These are phyloP conservation scores for Sorex araneus DNA, from an alignment of 2,113 vertebrate genomes.

Conservation along the genomic window DNA sequence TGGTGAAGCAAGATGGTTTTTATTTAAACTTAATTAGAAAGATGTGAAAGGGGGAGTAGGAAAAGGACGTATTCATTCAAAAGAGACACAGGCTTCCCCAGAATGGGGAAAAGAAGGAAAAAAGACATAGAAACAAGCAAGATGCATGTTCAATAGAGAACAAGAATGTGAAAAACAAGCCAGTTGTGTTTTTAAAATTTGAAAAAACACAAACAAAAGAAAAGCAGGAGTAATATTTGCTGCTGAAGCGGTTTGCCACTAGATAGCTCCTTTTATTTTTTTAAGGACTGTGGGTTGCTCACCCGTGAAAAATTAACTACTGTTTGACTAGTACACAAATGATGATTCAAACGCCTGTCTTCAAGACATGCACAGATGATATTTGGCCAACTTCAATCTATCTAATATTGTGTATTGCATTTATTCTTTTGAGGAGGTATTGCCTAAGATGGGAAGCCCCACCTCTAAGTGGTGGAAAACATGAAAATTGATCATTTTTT, in stretches of 20 bases:
- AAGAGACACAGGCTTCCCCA: not conserved
- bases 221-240: not conserved
- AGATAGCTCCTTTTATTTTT: constrained; percentile 55
- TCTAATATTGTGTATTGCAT: constrained; percentile 46
- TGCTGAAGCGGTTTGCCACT: not conserved
- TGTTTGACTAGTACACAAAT: constrained; percentile 59
- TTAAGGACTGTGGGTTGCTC: constrained; percentile 44
- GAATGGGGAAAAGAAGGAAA: not conserved
- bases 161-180: too few species aligned
- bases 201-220: too few species aligned
- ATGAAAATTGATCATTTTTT: not conserved
- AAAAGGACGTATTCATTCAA: too few species aligned
- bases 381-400: not conserved
- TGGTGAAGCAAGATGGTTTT: not conserved
- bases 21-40: not conserved
- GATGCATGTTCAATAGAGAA: not conserved
- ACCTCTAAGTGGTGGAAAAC: not conserved
- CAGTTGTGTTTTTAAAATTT: too few species aligned
- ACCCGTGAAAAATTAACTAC: constrained; percentile 43
- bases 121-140: too few species aligned
- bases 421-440: not conserved
- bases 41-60: too few species aligned
- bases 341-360: constrained; percentile 74
- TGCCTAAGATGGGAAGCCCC: not conserved
- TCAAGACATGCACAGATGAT: constrained; percentile 8